Percentiles rank a stretch among this genome's conserved stretches.
These are phyloP conservation scores for Campoplex nolae DNA, from an alignment of 2,888 invertebrate genomes.

Conservation along the genomic window DNA sequence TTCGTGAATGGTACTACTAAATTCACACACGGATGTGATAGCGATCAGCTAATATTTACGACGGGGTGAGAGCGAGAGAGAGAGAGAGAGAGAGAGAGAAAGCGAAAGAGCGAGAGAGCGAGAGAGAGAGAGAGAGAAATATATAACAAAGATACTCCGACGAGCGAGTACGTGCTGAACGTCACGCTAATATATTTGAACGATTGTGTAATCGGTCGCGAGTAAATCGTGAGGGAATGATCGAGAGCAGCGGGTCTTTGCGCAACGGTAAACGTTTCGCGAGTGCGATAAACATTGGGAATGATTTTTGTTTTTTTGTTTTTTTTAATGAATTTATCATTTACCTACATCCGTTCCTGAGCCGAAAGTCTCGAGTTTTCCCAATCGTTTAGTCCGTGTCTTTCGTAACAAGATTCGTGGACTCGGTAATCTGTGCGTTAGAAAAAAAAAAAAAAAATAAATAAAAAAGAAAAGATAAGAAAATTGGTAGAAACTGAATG, in stretches of 20 bases:
- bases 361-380: background rate
- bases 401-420: background rate
- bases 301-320: background rate
- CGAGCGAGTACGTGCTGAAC: conserved; percentile 57
- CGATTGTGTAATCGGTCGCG: conserved; percentile 59
- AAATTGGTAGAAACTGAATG: background rate
- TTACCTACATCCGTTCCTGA: background rate
- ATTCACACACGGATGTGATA: conserved; percentile 33
- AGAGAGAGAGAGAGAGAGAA: background rate
- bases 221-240: conserved; percentile 38
- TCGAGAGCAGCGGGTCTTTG: background rate
- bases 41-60: conserved; percentile 37
- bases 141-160: conserved; percentile 38
- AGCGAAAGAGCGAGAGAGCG: conserved; percentile 2
- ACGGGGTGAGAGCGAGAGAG: conserved; percentile 24
- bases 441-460: background rate
- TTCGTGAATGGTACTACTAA: conserved; percentile 9
- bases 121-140: conserved; percentile 9
- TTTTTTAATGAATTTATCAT: background rate
- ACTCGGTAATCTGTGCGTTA: background rate
- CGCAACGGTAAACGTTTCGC: background rate
- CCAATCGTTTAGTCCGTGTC: background rate
- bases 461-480: background rate
- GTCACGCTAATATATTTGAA: conserved; percentile 61
- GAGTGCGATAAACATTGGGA: conserved; percentile 6